A percentile compares a stretch with the other conserved stretches of the same genome.
These are phyloP conservation scores for Platypus cylindrus DNA, from an alignment of 2,888 invertebrate species.

Conservation along the genomic window DNA sequence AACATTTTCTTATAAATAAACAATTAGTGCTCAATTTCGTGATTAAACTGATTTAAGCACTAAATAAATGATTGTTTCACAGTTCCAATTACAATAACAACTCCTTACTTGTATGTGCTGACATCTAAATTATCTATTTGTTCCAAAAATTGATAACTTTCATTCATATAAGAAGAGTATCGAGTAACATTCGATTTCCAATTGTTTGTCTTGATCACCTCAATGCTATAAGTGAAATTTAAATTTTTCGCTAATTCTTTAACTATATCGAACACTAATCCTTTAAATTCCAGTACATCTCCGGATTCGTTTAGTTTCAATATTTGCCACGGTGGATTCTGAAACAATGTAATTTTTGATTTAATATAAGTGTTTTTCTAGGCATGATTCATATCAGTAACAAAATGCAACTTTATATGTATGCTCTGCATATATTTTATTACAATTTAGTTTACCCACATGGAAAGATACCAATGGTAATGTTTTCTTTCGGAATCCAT, in stretches of 20 bases:
- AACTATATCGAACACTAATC: slow-evolving; percentile 69
- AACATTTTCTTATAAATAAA: too few relatives aligned
- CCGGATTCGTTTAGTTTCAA: slow-evolving; percentile 48
- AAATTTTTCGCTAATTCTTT: slow-evolving; percentile 60
- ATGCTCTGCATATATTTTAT: too few relatives aligned
- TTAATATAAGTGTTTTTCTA: too few relatives aligned
- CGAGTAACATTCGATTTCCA: slow-evolving; percentile 2
- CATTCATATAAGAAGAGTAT: slow-evolving; percentile 4
- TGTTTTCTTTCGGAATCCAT: slow-evolving; percentile 63
- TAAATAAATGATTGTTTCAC: too few relatives aligned
- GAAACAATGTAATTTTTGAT: too few relatives aligned
- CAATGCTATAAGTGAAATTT: slow-evolving; percentile 61
- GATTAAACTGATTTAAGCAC: too few relatives aligned
- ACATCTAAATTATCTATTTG: slow-evolving; percentile 6
- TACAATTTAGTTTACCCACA: too few relatives aligned
- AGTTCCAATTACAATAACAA: too few relatives aligned
- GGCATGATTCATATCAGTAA: too few relatives aligned
- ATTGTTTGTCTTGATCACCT: slow-evolving; percentile 21
- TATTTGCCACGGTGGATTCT: slow-evolving; percentile 87
- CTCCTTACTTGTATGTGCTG: slow-evolving; percentile 8
- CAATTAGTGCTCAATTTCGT: too few relatives aligned
- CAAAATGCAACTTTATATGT: too few relatives aligned
- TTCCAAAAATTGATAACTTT: slow-evolving; percentile 4
- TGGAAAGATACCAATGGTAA: slow-evolving; percentile 66
- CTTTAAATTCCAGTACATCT: slow-evolving; percentile 45